Evolutionary conservation across 2,888 invertebrate genomes (phyloP).

Genomic region (Cerastis rubricosa): DNA sequence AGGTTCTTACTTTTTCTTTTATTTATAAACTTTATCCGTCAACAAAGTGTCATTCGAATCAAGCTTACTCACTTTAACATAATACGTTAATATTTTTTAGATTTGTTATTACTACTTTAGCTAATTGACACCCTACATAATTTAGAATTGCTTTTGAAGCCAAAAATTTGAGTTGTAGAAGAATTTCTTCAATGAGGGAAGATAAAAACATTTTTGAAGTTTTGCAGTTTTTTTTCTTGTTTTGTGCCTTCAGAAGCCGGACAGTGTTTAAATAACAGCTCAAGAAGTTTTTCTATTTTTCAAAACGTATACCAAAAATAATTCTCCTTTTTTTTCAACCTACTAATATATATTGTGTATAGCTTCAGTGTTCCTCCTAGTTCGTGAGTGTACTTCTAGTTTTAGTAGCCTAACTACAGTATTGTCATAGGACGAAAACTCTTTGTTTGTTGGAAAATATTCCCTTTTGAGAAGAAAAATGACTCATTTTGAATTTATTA

Average conservation of each 20-base stretch:
- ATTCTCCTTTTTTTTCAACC: not conserved
- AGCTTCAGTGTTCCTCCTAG: not conserved
- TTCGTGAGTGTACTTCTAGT: not conserved
- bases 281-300: not conserved
- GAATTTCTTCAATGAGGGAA: slow-evolving; percentile 89
- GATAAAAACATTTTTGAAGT: slow-evolving; percentile 89
- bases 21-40: slow-evolving; percentile 31
- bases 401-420: not conserved
- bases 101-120: slow-evolving; percentile 85
- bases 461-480: not conserved
- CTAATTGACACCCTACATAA: slow-evolving; percentile 90
- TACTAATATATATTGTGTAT: not conserved
- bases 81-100: slow-evolving; percentile 87
- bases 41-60: slow-evolving; percentile 39
- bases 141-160: slow-evolving; percentile 87
- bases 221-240: slow-evolving; percentile 76
- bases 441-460: slow-evolving; percentile 7
- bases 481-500: not conserved
- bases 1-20: slow-evolving; percentile 25
- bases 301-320: slow-evolving; percentile 5
- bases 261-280: slow-evolving; percentile 32
- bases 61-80: slow-evolving; percentile 70
- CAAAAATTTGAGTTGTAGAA: slow-evolving; percentile 86
- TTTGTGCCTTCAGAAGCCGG: slow-evolving; percentile 41
- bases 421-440: slow-evolving; percentile 18